Evolutionary conservation across 2,797 vertebrate genomes (phyloP).

Genomic region (Parauchenoglanis punctatus): DNA sequence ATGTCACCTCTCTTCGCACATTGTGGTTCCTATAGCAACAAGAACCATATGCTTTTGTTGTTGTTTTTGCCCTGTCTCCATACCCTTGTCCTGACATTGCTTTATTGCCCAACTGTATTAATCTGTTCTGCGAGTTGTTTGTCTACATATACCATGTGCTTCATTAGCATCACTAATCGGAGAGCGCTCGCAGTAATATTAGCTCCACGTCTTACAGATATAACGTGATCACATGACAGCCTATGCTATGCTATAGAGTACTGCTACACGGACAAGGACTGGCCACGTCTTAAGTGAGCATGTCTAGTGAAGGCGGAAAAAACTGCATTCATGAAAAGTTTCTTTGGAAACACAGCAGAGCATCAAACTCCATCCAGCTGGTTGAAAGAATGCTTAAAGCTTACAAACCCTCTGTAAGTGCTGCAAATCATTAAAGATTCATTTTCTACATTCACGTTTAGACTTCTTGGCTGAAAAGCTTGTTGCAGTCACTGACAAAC

Average conservation of each 20-base stretch:
- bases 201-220: not conserved
- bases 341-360: not conserved
- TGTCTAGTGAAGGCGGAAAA: not conserved
- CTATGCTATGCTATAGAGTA: not conserved
- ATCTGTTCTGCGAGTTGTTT: not conserved
- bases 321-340: not conserved
- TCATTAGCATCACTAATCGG: not conserved
- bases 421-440: not conserved
- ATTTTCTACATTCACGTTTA: constrained; percentile 1
- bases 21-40: not conserved
- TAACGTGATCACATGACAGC: not conserved
- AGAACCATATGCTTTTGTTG: not conserved
- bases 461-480: not conserved
- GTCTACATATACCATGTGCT: not conserved
- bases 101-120: not conserved
- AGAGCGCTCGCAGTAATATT: not conserved
- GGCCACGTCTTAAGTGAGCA: not conserved
- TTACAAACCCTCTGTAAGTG: not conserved
- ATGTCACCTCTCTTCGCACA: not conserved
- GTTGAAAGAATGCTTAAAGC: not conserved
- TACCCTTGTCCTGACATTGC: not conserved
- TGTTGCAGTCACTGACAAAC: not conserved
- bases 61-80: not conserved
- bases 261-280: not conserved
- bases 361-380: not conserved